Percentiles rank a stretch among this genome's conserved stretches.
These are phyloP conservation scores for Scrobipalpa costella DNA, from an alignment of 2,888 invertebrate genomes.

Conservation along the genomic window DNA sequence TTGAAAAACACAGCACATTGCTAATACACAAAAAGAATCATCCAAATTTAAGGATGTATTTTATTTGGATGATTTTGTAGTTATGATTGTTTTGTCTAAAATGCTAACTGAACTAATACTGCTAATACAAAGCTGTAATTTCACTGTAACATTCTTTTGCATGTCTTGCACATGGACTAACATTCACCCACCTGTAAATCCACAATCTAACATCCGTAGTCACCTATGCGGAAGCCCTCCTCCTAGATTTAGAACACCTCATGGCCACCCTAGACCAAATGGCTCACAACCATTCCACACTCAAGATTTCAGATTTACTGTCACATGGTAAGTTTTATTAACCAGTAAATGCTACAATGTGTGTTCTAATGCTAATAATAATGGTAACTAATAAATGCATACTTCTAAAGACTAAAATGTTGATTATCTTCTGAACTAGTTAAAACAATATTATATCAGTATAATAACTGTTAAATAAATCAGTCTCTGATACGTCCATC, in stretches of 20 bases:
- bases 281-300: slow-evolving; percentile 77
- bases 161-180: slow-evolving; percentile 79
- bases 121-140: slow-evolving; percentile 37
- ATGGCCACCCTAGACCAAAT: slow-evolving; percentile 81
- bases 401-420: too few relatives aligned
- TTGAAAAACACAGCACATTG: slow-evolving; percentile 18
- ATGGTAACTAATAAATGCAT: background rate
- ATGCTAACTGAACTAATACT: slow-evolving; percentile 22
- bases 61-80: slow-evolving; percentile 5
- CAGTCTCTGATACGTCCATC: too few relatives aligned
- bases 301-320: slow-evolving; percentile 78
- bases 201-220: slow-evolving; percentile 68
- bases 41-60: background rate
- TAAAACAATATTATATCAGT: too few relatives aligned
- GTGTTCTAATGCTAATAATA: background rate
- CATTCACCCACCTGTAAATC: slow-evolving; percentile 61
- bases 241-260: slow-evolving; percentile 80
- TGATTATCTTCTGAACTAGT: too few relatives aligned
- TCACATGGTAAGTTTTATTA: slow-evolving; percentile 71
- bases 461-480: too few relatives aligned
- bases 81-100: background rate
- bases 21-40: slow-evolving; percentile 14
- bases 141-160: slow-evolving; percentile 69
- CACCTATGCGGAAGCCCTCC: slow-evolving; percentile 79
- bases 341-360: too few relatives aligned